Percentiles rank a stretch among this genome's conserved stretches.
Evolutionary conservation across 2,797 vertebrate genomes (phyloP).

Genomic region (Crossoptilon crossoptilon): DNA sequence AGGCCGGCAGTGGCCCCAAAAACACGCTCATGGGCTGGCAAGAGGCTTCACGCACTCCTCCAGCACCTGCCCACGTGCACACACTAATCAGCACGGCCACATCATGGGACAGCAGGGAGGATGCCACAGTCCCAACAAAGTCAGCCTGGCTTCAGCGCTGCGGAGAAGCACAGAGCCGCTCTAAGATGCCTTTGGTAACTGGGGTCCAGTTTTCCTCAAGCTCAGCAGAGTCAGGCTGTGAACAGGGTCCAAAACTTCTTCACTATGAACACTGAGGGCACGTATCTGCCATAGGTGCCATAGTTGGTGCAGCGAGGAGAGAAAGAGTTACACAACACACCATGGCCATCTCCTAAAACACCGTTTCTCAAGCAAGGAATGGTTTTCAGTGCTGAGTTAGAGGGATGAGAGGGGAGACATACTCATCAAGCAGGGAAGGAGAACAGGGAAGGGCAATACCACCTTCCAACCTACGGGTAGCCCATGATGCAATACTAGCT

Average conservation of each 20-base stretch:
- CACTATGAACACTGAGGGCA: slow-evolving; percentile 37
- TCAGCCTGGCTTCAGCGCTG: slow-evolving; percentile 13
- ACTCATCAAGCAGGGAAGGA: slow-evolving; percentile 56
- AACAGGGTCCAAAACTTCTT: not conserved
- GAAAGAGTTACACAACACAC: not conserved
- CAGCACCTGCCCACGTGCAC: not conserved
- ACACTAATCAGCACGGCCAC: accelerated
- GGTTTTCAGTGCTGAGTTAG: slow-evolving; percentile 18
- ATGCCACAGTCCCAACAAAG: slow-evolving; percentile 9
- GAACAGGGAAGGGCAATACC: not conserved
- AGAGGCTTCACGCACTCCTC: not conserved
- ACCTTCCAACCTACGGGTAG: not conserved
- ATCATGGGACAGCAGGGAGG: not conserved
- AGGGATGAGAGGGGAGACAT: slow-evolving; percentile 5
- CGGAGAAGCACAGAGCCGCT: not conserved
- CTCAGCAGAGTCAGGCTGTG: not conserved
- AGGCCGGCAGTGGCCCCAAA: not conserved
- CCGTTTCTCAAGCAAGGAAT: slow-evolving; percentile 38
- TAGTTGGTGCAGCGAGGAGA: not conserved
- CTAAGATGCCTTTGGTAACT: not conserved
- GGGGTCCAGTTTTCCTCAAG: not conserved
- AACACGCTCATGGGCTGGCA: not conserved
- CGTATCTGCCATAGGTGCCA: not conserved
- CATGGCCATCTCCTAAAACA: not conserved
- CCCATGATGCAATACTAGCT: slow-evolving; percentile 18